phyloP scores from a whole-genome alignment of 1,140 invertebrate species.

The Heliconius eleuchia region DNA sequence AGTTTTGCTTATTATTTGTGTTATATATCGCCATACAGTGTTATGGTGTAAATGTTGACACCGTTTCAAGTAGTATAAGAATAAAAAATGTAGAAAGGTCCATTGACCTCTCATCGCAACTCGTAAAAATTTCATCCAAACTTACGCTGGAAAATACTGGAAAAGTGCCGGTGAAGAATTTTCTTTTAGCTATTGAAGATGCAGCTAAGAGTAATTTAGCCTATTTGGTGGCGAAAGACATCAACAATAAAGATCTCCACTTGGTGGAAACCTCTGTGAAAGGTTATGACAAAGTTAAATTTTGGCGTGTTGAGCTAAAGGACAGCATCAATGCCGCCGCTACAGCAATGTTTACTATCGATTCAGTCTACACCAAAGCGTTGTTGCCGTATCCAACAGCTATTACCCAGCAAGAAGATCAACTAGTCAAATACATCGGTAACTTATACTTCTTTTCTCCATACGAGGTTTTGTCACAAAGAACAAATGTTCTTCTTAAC shows the following conservation, averaged over 20 bases:
- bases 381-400: slow-evolving; percentile 91
- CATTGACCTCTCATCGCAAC: slow-evolving; percentile 93
- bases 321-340: slow-evolving; percentile 83
- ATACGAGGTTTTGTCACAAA: slow-evolving; percentile 90
- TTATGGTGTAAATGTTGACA: slow-evolving; percentile 61
- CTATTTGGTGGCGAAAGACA: slow-evolving; percentile 88
- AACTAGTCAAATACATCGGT: slow-evolving; percentile 93
- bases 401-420: slow-evolving; percentile 96
- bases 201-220: slow-evolving; percentile 85
- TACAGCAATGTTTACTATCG: slow-evolving; percentile 85
- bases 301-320: slow-evolving; percentile 84
- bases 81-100: slow-evolving; percentile 92
- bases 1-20: slow-evolving; percentile 60
- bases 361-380: slow-evolving; percentile 89
- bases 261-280: slow-evolving; percentile 81
- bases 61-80: slow-evolving; percentile 82
- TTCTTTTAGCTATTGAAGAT: slow-evolving; percentile 88
- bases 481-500: slow-evolving; percentile 89
- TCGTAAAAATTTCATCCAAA: slow-evolving; percentile 91
- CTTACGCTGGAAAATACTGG: slow-evolving; percentile 92
- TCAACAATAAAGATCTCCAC: slow-evolving; percentile 84
- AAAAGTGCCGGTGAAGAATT: slow-evolving; percentile 85
- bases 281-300: slow-evolving; percentile 81
- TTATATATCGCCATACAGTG: slow-evolving; percentile 52
- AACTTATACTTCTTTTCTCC: slow-evolving; percentile 93